Evolutionary conservation across 2,113 vertebrate genomes (phyloP).

Genomic region (Vireo altiloquus): DNA sequence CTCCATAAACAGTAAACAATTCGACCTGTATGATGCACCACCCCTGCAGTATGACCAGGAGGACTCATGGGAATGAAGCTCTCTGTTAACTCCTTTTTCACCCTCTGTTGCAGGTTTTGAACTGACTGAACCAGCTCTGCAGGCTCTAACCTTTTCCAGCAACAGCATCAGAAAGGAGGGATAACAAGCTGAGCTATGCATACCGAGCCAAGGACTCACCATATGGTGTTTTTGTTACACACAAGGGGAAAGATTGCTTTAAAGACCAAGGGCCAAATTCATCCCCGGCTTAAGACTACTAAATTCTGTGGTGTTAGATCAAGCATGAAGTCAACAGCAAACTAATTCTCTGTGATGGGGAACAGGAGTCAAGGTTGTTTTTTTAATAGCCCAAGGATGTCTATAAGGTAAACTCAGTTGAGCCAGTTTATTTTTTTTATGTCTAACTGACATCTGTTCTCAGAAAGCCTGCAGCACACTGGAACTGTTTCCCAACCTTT

Average conservation of each 20-base stretch:
- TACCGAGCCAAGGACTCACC: conserved; percentile 52
- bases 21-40: background rate
- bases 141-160: conserved; percentile 43
- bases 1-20: background rate
- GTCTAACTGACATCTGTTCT: conserved; percentile 50
- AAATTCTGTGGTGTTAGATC: conserved; percentile 4
- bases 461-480: conserved; percentile 21
- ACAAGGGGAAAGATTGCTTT: conserved; percentile 24
- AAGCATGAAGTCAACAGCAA: conserved; percentile 33
- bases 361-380: background rate
- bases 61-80: background rate
- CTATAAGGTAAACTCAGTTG: conserved; percentile 30
- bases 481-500: background rate
- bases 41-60: background rate
- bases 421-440: conserved; percentile 44
- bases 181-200: conserved; percentile 1
- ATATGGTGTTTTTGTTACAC: conserved; percentile 58
- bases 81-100: background rate
- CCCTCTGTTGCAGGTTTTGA: background rate
- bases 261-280: conserved; percentile 23
- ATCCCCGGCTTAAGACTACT: background rate
- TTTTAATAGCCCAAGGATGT: conserved; percentile 26
- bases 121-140: conserved; percentile 1
- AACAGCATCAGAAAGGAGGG: background rate
- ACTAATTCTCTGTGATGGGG: conserved; percentile 1